Evolutionary conservation across 2,797 vertebrate species (phyloP).

Genomic region (Pangasius mekongensis): DNA sequence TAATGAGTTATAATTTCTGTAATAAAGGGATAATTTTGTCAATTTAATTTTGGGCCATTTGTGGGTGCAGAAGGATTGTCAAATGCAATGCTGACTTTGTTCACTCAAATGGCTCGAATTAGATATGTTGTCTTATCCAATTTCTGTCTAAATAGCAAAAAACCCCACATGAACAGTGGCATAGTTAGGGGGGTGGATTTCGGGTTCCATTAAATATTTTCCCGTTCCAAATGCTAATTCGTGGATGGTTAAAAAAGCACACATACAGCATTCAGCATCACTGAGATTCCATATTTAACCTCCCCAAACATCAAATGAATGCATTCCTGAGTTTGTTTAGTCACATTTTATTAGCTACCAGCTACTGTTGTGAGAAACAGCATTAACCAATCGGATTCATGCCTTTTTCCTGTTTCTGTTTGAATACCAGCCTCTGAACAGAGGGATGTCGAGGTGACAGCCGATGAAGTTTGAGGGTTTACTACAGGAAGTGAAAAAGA

Average conservation of each 20-base stretch:
- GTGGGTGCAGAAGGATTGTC: not conserved
- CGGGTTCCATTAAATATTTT: not conserved
- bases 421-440: not conserved
- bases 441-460: not conserved
- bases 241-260: not conserved
- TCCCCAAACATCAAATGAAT: not conserved
- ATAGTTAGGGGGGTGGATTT: not conserved
- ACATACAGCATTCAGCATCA: not conserved
- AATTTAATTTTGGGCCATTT: not conserved
- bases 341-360: not conserved
- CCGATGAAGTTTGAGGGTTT: not conserved
- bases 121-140: not conserved
- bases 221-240: not conserved
- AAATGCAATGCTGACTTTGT: conserved; percentile 14
- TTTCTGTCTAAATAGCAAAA: not conserved
- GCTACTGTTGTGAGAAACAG: not conserved
- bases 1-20: not conserved
- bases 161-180: not conserved
- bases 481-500: not conserved
- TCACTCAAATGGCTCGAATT: not conserved
- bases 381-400: not conserved
- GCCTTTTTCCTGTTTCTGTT: not conserved
- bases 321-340: not conserved
- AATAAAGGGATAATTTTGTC: not conserved
- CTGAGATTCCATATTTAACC: not conserved